Percentiles rank a stretch among this genome's conserved stretches.
These are phyloP conservation scores for Parochlus steinenii DNA, from an alignment of 2,888 invertebrate genomes.

Conservation along the genomic window DNA sequence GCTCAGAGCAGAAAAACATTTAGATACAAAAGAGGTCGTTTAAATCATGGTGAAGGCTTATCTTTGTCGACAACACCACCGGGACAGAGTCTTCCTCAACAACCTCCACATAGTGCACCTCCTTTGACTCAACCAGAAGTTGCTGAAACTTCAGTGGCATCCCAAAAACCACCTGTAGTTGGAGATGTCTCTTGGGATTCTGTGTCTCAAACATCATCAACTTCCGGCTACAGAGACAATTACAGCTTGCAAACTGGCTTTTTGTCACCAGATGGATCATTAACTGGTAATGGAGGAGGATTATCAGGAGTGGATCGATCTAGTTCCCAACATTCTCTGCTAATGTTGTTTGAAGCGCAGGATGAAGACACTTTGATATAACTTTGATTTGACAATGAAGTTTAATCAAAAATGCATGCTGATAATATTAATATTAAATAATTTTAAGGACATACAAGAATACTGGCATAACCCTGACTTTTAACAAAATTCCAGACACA, in stretches of 20 bases:
- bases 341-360: constrained; percentile 61
- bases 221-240: constrained; percentile 67
- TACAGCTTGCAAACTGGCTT: constrained; percentile 34
- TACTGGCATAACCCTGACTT: too few relatives aligned
- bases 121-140: constrained; percentile 17
- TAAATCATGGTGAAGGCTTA: constrained; percentile 40
- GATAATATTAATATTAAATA: too few relatives aligned
- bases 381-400: too few relatives aligned
- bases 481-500: too few relatives aligned
- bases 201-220: constrained; percentile 69
- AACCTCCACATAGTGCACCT: constrained; percentile 12
- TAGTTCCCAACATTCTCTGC: constrained; percentile 57
- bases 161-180: constrained; percentile 20
- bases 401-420: too few relatives aligned
- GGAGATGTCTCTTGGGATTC: constrained; percentile 68
- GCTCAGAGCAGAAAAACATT: constrained; percentile 91
- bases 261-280: constrained; percentile 33
- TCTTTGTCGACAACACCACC: constrained; percentile 13
- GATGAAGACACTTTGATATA: constrained; percentile 77
- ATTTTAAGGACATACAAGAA: too few relatives aligned
- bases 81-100: constrained; percentile 1
- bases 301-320: constrained; percentile 48
- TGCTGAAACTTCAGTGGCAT: constrained; percentile 21
- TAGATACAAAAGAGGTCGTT: constrained; percentile 63
- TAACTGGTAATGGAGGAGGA: constrained; percentile 41